phyloP scores from a whole-genome alignment of 2,888 invertebrate genomes.

The Acanthoscelides obtectus region DNA sequence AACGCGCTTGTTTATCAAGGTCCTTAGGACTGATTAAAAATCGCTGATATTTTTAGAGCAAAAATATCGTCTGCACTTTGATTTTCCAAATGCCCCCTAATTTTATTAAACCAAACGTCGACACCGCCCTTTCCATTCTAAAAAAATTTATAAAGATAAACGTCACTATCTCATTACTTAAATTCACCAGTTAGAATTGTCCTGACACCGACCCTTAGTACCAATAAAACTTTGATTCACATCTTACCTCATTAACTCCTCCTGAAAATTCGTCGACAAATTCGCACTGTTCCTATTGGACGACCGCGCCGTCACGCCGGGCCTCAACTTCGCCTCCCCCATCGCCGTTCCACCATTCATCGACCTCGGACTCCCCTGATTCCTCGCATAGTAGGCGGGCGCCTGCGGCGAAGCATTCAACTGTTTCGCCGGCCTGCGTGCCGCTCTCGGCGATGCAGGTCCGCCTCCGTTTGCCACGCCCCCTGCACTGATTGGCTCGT shows the following conservation, averaged over 20 bases:
- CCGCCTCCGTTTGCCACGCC: constrained; percentile 48
- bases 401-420: constrained; percentile 29
- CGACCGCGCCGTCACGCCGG: constrained; percentile 47
- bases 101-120: no score
- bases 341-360: constrained; percentile 42
- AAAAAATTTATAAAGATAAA: no score
- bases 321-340: constrained; percentile 53
- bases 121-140: no score
- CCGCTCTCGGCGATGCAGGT: constrained; percentile 51
- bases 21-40: no score
- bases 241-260: constrained; percentile 66
- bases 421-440: constrained; percentile 48
- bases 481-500: constrained; percentile 54
- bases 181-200: no score
- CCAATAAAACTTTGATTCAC: no score
- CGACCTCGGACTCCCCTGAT: constrained; percentile 56
- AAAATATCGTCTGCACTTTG: no score
- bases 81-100: no score
- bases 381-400: constrained; percentile 46
- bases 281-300: constrained; percentile 60
- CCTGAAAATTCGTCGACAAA: constrained; percentile 65
- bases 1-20: no score
- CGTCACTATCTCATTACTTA: no score
- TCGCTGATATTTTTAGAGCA: no score
- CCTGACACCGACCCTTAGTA: no score